These are phyloP conservation scores for Ceraclea dissimilis DNA, from an alignment of 2,888 invertebrate species.

Conservation along the genomic window DNA sequence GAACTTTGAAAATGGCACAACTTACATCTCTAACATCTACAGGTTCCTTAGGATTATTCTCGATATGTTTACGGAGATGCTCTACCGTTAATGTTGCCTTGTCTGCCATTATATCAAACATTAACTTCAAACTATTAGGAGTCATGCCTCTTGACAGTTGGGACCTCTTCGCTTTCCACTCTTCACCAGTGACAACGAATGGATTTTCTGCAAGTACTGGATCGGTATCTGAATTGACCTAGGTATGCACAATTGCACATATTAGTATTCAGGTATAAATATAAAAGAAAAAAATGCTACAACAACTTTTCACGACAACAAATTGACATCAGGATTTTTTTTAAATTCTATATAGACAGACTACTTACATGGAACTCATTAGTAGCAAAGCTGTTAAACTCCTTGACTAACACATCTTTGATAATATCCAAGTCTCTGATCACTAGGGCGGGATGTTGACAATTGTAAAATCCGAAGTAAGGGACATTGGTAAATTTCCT, in stretches of 20 bases:
- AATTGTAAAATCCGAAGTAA: conserved; percentile 34
- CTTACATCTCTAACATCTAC: too few relatives aligned
- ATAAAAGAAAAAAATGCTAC: too few relatives aligned
- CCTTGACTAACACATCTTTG: conserved; percentile 31
- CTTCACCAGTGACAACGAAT: conserved; percentile 29
- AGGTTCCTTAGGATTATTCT: too few relatives aligned
- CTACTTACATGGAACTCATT: conserved; percentile 31
- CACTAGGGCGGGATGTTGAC: conserved; percentile 30
- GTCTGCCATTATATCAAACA: too few relatives aligned
- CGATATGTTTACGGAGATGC: too few relatives aligned
- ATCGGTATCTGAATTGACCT: conserved; percentile 25
- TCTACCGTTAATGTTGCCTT: too few relatives aligned
- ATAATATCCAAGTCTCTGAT: conserved; percentile 33
- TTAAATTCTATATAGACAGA: too few relatives aligned
- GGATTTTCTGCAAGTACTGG: conserved; percentile 29
- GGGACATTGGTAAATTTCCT: conserved; percentile 30
- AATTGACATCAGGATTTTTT: too few relatives aligned
- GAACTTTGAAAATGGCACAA: too few relatives aligned
- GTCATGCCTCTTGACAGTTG: conserved; percentile 21
- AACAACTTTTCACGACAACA: too few relatives aligned
- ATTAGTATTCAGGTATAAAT: too few relatives aligned
- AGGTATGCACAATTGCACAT: neutral
- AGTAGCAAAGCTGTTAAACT: conserved; percentile 33
- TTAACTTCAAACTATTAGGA: too few relatives aligned
- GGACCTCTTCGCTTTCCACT: conserved; percentile 29